Evolutionary conservation across 2,113 vertebrate species (phyloP), one percentile per base, ranked within the genome.

Genomic region (Protobothrops flavoviridis): DNA sequence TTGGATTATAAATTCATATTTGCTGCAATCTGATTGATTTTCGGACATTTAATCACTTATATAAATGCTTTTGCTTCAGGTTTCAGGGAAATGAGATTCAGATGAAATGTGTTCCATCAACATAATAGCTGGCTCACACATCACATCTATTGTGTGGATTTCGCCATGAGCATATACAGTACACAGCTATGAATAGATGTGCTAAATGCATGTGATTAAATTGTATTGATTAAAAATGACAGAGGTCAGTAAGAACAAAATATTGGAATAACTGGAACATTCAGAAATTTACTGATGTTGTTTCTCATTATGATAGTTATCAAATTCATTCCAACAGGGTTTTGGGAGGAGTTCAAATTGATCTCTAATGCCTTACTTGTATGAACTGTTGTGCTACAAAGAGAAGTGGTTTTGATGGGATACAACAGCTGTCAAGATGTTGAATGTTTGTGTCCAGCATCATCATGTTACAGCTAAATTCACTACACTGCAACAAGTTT

Each of bases 41-140:
- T 92, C 29, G 94, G 61, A n/a, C 5, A 26, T 74, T 1, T 45
- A 96, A 39, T 48, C 87, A 74, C 5, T 5, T 23, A 90, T 9
- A 5, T 61, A 74, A 74, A 74, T 39, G n/a, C 15, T 21, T 69
- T 69, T 69, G 10, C 53, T 29, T 43, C 81, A 13, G 24, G 15
- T 90, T 95, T n/a, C 39, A 90, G 21, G 24, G 94, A 90, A 86
- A 43, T 29, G 92, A 8, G n/a, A 92, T 92, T 85, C 50, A 7
- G 91, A 91, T n/a, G 33, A 20, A 90, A 26, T 10, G 29, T 92
- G 39, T 92, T 29, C 92, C 52, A 56, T 85, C n/a, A 33, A 91
- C 56, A 69, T 89, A 81, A 89, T 39, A 91, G n/a, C 33, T 89
- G 91, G 93, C 87, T 90, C 53, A 43, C 7, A 26, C 43, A 33